Evolutionary conservation across 2,797 vertebrate species (phyloP).

Genomic region (Hapalemur alaotrensis): DNA sequence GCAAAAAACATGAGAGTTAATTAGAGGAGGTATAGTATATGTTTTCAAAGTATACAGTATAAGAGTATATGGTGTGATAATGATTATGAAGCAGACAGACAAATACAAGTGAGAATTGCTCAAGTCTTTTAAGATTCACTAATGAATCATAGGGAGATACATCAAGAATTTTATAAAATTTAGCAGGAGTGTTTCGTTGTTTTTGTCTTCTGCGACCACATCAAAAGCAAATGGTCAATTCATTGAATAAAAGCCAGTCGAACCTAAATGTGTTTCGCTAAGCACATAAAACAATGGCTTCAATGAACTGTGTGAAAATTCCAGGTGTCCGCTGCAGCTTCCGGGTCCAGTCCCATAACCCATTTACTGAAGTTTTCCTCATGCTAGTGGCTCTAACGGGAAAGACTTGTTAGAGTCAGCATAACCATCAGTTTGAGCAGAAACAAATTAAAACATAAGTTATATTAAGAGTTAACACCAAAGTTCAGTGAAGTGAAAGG

Average conservation of each 20-base stretch:
- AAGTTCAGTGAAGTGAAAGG: neutral
- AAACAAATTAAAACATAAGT: neutral
- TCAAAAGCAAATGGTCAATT: neutral
- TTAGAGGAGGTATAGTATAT: neutral
- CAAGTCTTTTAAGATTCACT: conserved; percentile 4
- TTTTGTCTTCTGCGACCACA: neutral
- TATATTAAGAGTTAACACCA: neutral
- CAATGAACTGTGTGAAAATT: neutral
- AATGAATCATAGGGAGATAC: neutral
- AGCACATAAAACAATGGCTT: neutral
- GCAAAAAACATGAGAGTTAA: neutral
- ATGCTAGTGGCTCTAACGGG: neutral
- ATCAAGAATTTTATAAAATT: neutral
- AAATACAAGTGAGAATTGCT: neutral
- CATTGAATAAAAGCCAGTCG: neutral
- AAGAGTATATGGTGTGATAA: neutral
- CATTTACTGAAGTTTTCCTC: neutral
- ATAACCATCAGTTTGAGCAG: neutral
- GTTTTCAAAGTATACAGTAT: neutral
- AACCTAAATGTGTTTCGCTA: neutral
- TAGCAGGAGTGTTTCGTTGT: neutral
- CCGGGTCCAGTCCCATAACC: neutral
- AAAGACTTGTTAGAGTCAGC: neutral
- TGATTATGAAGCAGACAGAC: neutral
- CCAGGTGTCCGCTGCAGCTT: neutral